Evolutionary conservation across 2,113 vertebrate species (phyloP).

Genomic region (Saccopteryx bilineata): DNA sequence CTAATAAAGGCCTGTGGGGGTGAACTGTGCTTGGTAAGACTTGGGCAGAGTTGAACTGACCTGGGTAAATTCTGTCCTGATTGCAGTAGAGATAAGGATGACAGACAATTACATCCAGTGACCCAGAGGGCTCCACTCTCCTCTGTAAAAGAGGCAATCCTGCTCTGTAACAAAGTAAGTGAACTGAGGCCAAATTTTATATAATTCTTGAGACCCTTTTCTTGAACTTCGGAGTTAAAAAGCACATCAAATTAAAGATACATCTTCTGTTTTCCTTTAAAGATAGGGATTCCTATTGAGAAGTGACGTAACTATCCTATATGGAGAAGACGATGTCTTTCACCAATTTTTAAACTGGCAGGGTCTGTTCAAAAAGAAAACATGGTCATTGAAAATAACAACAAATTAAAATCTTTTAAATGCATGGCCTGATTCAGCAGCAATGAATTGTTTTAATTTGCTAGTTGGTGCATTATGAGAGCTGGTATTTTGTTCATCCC

Average conservation of each 20-base stretch:
- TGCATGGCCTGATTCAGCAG: constrained; percentile 53
- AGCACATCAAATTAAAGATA: neutral
- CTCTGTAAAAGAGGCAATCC: neutral
- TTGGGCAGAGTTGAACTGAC: neutral
- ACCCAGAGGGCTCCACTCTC: neutral
- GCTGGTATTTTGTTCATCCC: constrained; percentile 74
- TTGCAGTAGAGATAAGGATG: neutral
- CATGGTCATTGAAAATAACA: constrained; percentile 70
- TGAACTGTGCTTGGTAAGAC: constrained; percentile 10
- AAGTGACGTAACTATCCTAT: constrained; percentile 39
- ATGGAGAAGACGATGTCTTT: constrained; percentile 7
- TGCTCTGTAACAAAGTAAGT: neutral
- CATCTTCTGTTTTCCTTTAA: constrained; percentile 52
- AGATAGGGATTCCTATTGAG: constrained; percentile 7
- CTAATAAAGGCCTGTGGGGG: neutral
- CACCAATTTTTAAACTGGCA: constrained; percentile 60
- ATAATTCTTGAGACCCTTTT: neutral
- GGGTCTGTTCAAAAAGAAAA: constrained; percentile 66
- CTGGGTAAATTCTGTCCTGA: constrained; percentile 21
- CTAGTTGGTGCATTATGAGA: constrained; percentile 69
- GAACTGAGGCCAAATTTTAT: neutral
- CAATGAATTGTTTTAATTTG: constrained; percentile 77
- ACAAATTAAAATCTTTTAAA: constrained; percentile 76
- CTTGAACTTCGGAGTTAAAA: neutral
- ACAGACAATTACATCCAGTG: neutral